phyloP scores from a whole-genome alignment of 2,888 invertebrate species.

The Alcis repandata region DNA sequence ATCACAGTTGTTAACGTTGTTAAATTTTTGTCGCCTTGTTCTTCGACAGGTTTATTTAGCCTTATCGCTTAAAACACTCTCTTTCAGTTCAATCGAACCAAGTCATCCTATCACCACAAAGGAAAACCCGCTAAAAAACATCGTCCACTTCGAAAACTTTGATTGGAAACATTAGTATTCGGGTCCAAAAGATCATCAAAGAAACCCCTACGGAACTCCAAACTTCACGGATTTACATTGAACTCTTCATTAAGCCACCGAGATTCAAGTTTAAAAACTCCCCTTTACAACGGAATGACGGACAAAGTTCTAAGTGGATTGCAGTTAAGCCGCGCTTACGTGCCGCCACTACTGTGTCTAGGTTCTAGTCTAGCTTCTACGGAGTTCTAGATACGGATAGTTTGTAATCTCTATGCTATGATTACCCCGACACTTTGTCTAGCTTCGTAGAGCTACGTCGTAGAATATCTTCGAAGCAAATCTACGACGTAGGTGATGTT shows the following conservation, averaged over 20 bases:
- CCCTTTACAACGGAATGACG: slow-evolving; percentile 23
- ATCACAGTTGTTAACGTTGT: too few relatives aligned
- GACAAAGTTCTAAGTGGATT: slow-evolving; percentile 33
- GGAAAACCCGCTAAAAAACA: too few relatives aligned
- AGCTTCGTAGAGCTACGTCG: neutral
- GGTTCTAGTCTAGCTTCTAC: neutral
- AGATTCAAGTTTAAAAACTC: slow-evolving; percentile 26
- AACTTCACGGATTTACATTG: slow-evolving; percentile 25
- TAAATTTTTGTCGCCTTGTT: too few relatives aligned
- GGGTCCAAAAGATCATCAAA: slow-evolving; percentile 18
- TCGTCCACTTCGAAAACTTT: slow-evolving; percentile 4
- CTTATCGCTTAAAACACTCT: too few relatives aligned
- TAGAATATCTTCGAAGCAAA: too few relatives aligned
- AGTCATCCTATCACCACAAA: too few relatives aligned
- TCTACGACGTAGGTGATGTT: neutral
- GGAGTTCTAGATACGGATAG: neutral
- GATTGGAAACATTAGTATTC: slow-evolving; percentile 17
- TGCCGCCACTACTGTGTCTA: neutral
- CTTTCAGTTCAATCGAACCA: too few relatives aligned
- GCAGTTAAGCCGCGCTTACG: slow-evolving; percentile 22
- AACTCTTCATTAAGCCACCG: slow-evolving; percentile 24
- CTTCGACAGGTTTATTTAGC: too few relatives aligned
- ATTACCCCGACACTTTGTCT: neutral
- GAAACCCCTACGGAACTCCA: neutral
- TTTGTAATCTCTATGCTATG: neutral